These are phyloP conservation scores for Microcebus murinus DNA, from an alignment of 2,113 vertebrate genomes.

Conservation along the genomic window DNA sequence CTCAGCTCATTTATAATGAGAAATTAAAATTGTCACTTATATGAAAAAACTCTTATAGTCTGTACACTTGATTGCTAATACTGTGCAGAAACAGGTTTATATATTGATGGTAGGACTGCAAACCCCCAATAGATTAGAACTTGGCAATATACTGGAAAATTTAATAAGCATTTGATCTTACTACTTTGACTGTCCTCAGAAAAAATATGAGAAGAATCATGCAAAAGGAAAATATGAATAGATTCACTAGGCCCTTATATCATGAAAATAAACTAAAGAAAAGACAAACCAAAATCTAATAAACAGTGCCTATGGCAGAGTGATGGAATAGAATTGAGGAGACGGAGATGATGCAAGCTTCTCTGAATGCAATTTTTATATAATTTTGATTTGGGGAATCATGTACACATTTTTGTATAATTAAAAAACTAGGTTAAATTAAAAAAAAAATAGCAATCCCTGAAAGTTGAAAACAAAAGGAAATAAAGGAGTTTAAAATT, in stretches of 20 bases:
- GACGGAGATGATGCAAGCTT: too few relatives aligned
- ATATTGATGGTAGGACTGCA: fast-evolving
- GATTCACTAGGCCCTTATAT: fast-evolving
- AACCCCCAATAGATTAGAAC: fast-evolving
- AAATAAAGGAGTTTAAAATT: background rate
- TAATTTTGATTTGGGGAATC: background rate
- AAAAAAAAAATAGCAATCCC: background rate
- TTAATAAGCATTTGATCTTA: fast-evolving
- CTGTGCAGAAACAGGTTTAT: background rate
- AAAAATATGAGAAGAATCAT: background rate
- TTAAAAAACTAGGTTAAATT: background rate
- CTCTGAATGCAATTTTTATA: background rate
- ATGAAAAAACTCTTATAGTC: background rate
- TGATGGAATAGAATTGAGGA: fast-evolving
- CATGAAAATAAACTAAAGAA: too few relatives aligned
- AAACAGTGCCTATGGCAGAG: background rate
- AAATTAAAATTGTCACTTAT: constrained; percentile 10
- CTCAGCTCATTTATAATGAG: background rate
- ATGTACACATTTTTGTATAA: background rate
- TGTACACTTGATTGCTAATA: background rate
- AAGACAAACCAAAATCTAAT: background rate
- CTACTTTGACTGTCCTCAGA: background rate
- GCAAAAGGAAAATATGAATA: fast-evolving
- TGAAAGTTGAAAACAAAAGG: background rate
- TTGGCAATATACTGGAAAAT: background rate